Base-by-base conservation (phyloP, 2,113 vertebrate species). In the Edolisoma coerulescens region DNA sequence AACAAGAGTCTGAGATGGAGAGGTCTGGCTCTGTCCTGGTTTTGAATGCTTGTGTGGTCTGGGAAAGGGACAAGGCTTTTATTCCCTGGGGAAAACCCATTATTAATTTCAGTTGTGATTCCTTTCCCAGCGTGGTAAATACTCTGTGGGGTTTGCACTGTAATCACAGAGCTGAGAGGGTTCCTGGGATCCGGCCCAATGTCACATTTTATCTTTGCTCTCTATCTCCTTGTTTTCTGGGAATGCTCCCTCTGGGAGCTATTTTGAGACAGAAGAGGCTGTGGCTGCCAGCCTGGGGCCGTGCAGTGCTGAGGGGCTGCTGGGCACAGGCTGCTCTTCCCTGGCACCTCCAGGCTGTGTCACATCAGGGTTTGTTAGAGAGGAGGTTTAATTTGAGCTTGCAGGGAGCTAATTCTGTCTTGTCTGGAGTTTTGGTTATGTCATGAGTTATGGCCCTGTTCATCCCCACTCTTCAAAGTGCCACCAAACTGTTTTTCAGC, bases 71-170 rank as follows among this genome's bases (percentile, higher is more conserved):
- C 49, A 57, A 61, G 23, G 27, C 26, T 81, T 89, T 92, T 74
- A 44, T 41, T 21, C 17, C 24, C 30, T 23, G 27, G 35, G 68
- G 49, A 44, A 89, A 82, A 45, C 20, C 41, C n/a, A 13, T 71
- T 28, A 20, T 33, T 68, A 37, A 71, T 78, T 91, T 75, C 33
- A 89, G 69, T 60, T 64, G 41, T 32, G 68, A 59, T 68, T 52
- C 0, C 0, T 85, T 85, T 93, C 77, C 65, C 41, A 60, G 7
- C 0, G 0, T 54, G 80, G 39, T 75, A 75, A 87, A 44, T 78
- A 32, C 44, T 81, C 77, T 35, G 1, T 76, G 61, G 70, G 64
- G 35, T 87, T 93, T 61, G 8, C 54, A 18, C 32, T 54, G 32
- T 24, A 57, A 63, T 79, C 75, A 57, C 50, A 65, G 79, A 70